Evolutionary conservation across 2,797 vertebrate species (phyloP).

Genomic region (Alfaro cultratus): DNA sequence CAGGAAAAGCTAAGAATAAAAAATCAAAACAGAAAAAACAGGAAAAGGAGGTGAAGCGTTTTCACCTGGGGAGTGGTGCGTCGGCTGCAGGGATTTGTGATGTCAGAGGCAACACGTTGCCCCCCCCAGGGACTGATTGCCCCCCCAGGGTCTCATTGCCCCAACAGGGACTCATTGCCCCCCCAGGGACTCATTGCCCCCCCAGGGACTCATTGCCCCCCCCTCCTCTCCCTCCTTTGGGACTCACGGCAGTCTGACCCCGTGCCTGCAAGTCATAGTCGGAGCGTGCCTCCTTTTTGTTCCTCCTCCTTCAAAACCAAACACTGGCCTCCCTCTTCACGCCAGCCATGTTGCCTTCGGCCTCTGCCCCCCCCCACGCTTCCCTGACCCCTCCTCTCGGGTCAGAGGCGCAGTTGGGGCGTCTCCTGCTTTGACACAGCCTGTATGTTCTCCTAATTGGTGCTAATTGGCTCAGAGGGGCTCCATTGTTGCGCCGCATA

Average conservation of each 20-base stretch:
- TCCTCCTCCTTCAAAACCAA: conserved; percentile 70
- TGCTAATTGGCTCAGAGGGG: conserved; percentile 81
- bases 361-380: conserved; percentile 41
- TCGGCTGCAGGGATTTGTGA: conserved; percentile 11
- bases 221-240: conserved; percentile 21
- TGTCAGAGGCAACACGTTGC: conserved; percentile 69
- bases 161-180: conserved; percentile 51
- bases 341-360: conserved; percentile 63
- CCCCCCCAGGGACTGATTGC: too few species aligned
- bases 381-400: conserved; percentile 51
- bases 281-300: conserved; percentile 78
- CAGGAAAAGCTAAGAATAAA: too few species aligned
- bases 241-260: conserved; percentile 63
- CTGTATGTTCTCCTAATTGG: conserved; percentile 84
- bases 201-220: conserved; percentile 49
- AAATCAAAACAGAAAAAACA: conserved; percentile 4
- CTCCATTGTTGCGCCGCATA: conserved; percentile 78
- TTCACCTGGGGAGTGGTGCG: background rate
- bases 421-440: conserved; percentile 80
- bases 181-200: conserved; percentile 54
- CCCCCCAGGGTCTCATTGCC: conserved; percentile 23
- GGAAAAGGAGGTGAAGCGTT: background rate
- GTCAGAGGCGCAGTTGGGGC: conserved; percentile 74
- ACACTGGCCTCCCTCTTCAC: conserved; percentile 62
- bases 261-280: conserved; percentile 68